These are phyloP conservation scores for Ptychodera flava DNA, from an alignment of 35 echinoderm and acorn worm species.

Conservation along the genomic window DNA sequence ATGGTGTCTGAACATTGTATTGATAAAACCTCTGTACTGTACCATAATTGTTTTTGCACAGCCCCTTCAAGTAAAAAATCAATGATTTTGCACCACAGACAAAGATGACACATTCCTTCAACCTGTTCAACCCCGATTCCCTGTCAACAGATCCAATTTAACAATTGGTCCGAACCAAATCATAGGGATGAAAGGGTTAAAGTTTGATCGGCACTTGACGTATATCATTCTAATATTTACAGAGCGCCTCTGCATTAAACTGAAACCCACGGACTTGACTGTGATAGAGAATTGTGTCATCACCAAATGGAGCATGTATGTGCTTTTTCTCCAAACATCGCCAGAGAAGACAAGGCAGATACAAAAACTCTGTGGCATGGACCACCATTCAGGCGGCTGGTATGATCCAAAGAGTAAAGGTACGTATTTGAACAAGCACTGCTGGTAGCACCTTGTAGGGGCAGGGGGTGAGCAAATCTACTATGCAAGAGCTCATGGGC, in stretches of 20 bases:
- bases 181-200: background rate
- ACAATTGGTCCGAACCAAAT: background rate
- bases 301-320: background rate
- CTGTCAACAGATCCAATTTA: background rate
- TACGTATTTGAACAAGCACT: background rate
- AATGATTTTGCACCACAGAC: background rate
- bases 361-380: background rate
- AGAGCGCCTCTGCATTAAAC: background rate
- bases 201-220: background rate
- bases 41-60: no score
- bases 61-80: no score
- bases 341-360: background rate
- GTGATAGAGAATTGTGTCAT: background rate
- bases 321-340: background rate
- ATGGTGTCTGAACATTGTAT: no score
- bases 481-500: no score
- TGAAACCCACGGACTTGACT: background rate
- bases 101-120: background rate
- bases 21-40: no score
- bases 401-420: background rate
- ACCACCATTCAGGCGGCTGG: background rate
- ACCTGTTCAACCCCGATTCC: background rate
- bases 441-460: background rate
- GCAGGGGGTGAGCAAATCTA: no score
- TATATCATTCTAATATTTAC: background rate